Evolutionary conservation across 2,888 invertebrate genomes (phyloP).

Genomic region (Sinohyriopsis cumingii): DNA sequence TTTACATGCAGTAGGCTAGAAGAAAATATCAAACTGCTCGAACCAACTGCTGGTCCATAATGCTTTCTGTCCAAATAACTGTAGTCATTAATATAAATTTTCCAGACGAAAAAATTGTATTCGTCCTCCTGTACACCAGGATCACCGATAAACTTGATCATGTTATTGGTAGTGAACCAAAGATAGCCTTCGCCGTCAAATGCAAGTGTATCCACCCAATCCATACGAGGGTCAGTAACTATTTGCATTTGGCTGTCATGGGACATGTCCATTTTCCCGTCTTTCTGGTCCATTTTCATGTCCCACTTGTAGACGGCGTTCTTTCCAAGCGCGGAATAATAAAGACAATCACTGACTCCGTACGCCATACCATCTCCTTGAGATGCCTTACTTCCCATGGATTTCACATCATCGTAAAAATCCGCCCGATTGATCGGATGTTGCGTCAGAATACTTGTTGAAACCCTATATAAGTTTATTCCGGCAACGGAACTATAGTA

Average conservation of each 20-base stretch:
- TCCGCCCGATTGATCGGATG: slow-evolving; percentile 11
- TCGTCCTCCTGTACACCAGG: slow-evolving; percentile 23
- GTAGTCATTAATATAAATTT: slow-evolving; percentile 33
- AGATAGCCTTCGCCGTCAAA: slow-evolving; percentile 40
- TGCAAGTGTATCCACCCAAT: slow-evolving; percentile 44
- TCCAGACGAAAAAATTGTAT: slow-evolving; percentile 45
- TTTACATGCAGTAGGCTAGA: too few relatives aligned
- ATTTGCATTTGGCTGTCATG: slow-evolving; percentile 17
- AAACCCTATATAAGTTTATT: slow-evolving; percentile 36
- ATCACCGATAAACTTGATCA: slow-evolving; percentile 40
- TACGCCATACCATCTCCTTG: slow-evolving; percentile 44
- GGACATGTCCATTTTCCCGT: slow-evolving; percentile 13
- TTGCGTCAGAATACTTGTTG: slow-evolving; percentile 33
- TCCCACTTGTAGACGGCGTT: slow-evolving; percentile 40
- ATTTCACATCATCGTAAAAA: slow-evolving; percentile 28
- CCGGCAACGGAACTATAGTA: slow-evolving; percentile 48
- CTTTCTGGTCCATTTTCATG: slow-evolving; percentile 12
- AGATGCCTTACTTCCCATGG: slow-evolving; percentile 31
- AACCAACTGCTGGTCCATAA: too few relatives aligned
- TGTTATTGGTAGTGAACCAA: slow-evolving; percentile 46
- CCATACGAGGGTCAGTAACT: slow-evolving; percentile 34
- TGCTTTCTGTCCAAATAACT: slow-evolving; percentile 26
- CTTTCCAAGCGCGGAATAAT: slow-evolving; percentile 34
- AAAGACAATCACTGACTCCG: slow-evolving; percentile 31
- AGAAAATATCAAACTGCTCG: too few relatives aligned